Evolutionary conservation across 2,888 invertebrate genomes (phyloP).

Genomic region (Agrochola macilenta): DNA sequence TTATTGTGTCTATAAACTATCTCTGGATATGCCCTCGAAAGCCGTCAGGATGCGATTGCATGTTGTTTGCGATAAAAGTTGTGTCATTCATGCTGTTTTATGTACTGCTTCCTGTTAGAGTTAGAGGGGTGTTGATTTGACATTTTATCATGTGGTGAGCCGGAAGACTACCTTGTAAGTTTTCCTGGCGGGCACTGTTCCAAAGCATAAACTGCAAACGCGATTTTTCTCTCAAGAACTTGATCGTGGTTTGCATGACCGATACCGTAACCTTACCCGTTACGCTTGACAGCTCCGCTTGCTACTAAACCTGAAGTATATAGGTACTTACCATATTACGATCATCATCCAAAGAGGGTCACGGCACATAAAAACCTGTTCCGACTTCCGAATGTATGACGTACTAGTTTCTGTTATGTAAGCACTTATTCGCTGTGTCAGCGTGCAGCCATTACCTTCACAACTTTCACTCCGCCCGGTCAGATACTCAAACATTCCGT

Average conservation of each 20-base stretch:
- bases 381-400: slow-evolving; percentile 41
- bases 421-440: slow-evolving; percentile 53
- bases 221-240: neutral
- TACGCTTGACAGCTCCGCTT: neutral
- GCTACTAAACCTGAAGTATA: neutral
- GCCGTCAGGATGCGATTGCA: slow-evolving; percentile 62
- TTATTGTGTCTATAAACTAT: slow-evolving; percentile 68
- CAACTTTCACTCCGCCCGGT: slow-evolving; percentile 69
- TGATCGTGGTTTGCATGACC: neutral
- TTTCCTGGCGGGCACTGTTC: slow-evolving; percentile 5
- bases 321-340: neutral
- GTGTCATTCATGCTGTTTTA: slow-evolving; percentile 30
- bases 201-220: neutral
- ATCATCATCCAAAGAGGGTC: slow-evolving; percentile 45
- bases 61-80: slow-evolving; percentile 58
- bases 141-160: slow-evolving; percentile 17
- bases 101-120: slow-evolving; percentile 7
- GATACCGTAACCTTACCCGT: slow-evolving; percentile 19
- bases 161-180: neutral
- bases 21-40: slow-evolving; percentile 51
- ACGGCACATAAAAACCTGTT: slow-evolving; percentile 36
- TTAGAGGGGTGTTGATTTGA: slow-evolving; percentile 10
- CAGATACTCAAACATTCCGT: slow-evolving; percentile 53
- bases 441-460: slow-evolving; percentile 49
- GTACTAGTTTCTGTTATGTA: slow-evolving; percentile 51